These are phyloP conservation scores for Lucinisca nassula DNA, from an alignment of 2,888 invertebrate genomes.

Conservation along the genomic window DNA sequence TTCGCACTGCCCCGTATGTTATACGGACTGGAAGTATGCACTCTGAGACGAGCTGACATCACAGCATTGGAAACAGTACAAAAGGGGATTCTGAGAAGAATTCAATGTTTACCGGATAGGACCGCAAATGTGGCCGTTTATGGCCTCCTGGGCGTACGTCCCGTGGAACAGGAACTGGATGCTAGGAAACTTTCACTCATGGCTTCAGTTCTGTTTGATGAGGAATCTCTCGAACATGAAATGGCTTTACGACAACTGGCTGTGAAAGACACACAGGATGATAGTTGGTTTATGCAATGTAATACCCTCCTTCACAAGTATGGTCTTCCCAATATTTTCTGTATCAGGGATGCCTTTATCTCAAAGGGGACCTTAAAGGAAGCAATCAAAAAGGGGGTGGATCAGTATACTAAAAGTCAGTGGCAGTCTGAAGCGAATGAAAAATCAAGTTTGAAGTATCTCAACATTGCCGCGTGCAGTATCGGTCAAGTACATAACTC, in stretches of 20 bases:
- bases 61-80: background rate
- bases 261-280: background rate
- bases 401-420: background rate
- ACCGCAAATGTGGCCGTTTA: background rate
- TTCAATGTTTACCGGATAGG: background rate
- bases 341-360: background rate
- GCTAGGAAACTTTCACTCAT: background rate
- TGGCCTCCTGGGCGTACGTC: background rate
- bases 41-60: background rate
- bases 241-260: background rate
- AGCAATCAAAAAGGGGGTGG: background rate
- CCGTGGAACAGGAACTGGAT: background rate
- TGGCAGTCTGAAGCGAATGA: background rate
- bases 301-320: background rate
- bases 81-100: background rate
- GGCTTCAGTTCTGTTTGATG: background rate
- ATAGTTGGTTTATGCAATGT: background rate
- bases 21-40: background rate
- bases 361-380: background rate
- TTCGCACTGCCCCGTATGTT: background rate
- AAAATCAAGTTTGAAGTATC: background rate
- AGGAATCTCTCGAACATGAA: background rate
- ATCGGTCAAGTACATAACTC: background rate
- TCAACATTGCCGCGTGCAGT: background rate
- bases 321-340: background rate